Percentiles rank a stretch among this genome's conserved stretches.
Evolutionary conservation across 1,140 invertebrate genomes (phyloP).

Genomic region (Myzus persicae): DNA sequence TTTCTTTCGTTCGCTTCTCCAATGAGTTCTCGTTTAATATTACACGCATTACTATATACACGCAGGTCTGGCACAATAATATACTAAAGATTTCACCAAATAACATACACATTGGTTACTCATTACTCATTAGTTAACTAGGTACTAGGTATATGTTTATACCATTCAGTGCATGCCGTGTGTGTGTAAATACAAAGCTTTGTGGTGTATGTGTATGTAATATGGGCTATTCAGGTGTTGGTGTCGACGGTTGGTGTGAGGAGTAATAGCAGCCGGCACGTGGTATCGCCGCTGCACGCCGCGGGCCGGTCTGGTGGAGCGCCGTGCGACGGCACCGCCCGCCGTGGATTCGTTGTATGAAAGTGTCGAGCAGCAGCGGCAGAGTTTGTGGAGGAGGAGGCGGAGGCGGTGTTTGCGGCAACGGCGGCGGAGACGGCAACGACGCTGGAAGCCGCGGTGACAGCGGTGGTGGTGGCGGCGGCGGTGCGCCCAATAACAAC

Average conservation of each 20-base stretch:
- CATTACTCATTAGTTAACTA: background rate
- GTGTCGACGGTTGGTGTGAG: conserved; percentile 52
- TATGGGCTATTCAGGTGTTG: conserved; percentile 54
- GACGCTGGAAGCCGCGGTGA: conserved; percentile 73
- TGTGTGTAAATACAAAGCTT: conserved; percentile 29
- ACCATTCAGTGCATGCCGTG: conserved; percentile 6
- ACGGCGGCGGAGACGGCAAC: conserved; percentile 60
- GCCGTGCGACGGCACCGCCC: conserved; percentile 57
- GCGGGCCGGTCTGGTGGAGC: conserved; percentile 57
- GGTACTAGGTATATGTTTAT: too few species aligned
- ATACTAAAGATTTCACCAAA: background rate
- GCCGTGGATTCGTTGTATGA: conserved; percentile 59
- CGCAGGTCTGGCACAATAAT: background rate
- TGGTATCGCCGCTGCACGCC: conserved; percentile 59
- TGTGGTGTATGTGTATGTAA: conserved; percentile 42
- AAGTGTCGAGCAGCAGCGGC: conserved; percentile 61
- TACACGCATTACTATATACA: too few species aligned
- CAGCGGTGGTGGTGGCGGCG: conserved; percentile 76
- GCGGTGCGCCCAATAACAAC: conserved; percentile 74
- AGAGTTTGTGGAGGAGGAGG: conserved; percentile 62
- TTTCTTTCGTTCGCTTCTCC: background rate
- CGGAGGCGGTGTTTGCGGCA: conserved; percentile 67
- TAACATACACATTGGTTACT: background rate
- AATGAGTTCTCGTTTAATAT: background rate
- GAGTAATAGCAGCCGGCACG: conserved; percentile 51